phyloP scores from a whole-genome alignment of 1,140 invertebrate species.

The Caenorhabditis briggsae region DNA sequence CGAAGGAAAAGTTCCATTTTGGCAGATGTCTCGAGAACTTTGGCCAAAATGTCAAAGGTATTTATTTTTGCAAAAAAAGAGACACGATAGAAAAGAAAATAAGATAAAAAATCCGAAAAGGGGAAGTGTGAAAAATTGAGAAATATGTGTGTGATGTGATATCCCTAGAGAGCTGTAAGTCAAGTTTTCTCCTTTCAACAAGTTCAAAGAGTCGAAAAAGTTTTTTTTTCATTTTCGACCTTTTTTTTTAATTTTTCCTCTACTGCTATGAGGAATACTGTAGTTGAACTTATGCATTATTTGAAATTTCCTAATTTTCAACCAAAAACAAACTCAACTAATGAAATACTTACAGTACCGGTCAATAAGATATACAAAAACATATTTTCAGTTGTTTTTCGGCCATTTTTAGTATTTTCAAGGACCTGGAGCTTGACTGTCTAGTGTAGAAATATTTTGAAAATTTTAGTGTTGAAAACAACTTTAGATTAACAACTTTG shows the following conservation, averaged over 20 bases:
- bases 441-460: too few species aligned
- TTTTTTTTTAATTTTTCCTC: background rate
- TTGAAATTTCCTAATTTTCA: too few species aligned
- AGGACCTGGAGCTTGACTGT: too few species aligned
- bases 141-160: constrained; percentile 3
- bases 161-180: constrained; percentile 13
- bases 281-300: too few species aligned
- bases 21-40: constrained; percentile 46
- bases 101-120: background rate
- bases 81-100: background rate
- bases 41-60: constrained; percentile 33
- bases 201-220: background rate
- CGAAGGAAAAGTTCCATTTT: constrained; percentile 27
- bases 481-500: too few species aligned
- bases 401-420: too few species aligned
- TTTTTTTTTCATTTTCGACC: constrained; percentile 8
- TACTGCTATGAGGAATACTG: too few species aligned
- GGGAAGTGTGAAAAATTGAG: background rate
- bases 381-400: too few species aligned
- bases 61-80: background rate
- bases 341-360: too few species aligned
- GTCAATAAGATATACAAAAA: too few species aligned
- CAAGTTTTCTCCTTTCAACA: constrained; percentile 4
- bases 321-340: too few species aligned
- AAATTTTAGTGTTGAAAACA: too few species aligned